Base-by-base conservation (phyloP, 2,888 invertebrate species). In the Eilema caniola region DNA sequence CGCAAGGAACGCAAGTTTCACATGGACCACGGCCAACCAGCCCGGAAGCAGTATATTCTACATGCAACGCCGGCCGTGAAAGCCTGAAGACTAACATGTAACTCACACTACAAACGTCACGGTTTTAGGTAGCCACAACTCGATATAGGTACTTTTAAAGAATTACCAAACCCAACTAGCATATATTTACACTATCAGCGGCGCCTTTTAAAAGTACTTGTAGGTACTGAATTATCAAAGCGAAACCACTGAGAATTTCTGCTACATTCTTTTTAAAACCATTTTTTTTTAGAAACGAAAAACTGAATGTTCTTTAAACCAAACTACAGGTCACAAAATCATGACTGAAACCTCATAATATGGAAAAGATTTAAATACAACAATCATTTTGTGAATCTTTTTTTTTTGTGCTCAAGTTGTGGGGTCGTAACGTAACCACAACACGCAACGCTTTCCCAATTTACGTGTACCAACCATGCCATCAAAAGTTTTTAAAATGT, bases 381-480 rank as follows among this genome's bases (percentile, higher is more conserved):
- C n/a, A 53, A 53, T 53, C 53, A 53, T 53, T n/a, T 41, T 53
- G 10, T 53, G 53, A 53, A 47, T 47, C 47, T 20, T 4, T 20
- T 47, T n/a, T 47, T 47, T 47, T 47, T 47, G 47, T 47, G 47
- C 16, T 16, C 47, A 47, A 53, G 53, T 53, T 53, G 53, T 68
- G 65, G 60, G 47, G 69, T 66, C 61, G 33, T 33, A 24, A 66
- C 61, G 14, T 61, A 20, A 61, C 53, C 65, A 56, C 60, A 60
- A 31, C 70, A 70, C 70, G 66, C 70, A 70, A 70, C 61, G 37
- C 66, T 66, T 66, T 31, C 66, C 56, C 31, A 59, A 63, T 69
- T 23, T 23, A 61, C n/a, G 57, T 16, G 31, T 53, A 53, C 37
- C 12, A 23, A 47, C 67, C 63, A 37, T 63, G 62, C 25, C 53